Evolutionary conservation across 2,113 vertebrate species (phyloP).

Genomic region (cattle (Bos taurus)): DNA sequence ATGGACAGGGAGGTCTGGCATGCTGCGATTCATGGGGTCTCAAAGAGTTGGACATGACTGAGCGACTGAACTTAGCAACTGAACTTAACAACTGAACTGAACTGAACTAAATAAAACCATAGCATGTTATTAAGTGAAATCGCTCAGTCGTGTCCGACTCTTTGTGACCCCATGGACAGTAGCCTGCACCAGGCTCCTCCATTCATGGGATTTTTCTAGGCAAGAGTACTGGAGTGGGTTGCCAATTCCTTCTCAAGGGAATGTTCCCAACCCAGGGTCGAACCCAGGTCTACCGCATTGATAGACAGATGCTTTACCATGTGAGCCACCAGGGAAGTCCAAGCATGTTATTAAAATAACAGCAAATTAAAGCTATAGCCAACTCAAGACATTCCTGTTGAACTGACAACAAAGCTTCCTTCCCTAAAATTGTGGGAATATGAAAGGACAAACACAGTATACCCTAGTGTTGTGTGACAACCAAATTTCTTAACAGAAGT

Average conservation of each 20-base stretch:
- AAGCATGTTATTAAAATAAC: not conserved
- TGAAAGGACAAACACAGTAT: not conserved
- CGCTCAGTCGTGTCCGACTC: accelerated
- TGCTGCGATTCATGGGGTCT: not conserved
- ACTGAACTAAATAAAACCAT: not conserved
- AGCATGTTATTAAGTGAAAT: not conserved
- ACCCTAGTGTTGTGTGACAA: not conserved
- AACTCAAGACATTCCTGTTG: not conserved
- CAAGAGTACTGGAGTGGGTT: no score
- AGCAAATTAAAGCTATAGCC: not conserved
- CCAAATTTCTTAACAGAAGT: not conserved
- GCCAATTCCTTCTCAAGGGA: no score
- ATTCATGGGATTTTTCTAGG: no score
- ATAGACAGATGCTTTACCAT: no score
- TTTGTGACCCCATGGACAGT: no score
- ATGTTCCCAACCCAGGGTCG: no score
- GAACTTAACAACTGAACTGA: not conserved
- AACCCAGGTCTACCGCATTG: no score
- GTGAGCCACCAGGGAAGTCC: no score
- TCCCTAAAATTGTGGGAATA: not conserved
- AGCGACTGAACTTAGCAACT: not conserved
- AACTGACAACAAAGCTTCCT: not conserved
- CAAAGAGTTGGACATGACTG: not conserved
- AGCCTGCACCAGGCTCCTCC: no score
- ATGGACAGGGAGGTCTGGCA: not conserved